Percentiles rank a stretch among this genome's conserved stretches.
Conservation (phyloP, 1,140 invertebrate species). For the Plodia interpunctella region DNA sequence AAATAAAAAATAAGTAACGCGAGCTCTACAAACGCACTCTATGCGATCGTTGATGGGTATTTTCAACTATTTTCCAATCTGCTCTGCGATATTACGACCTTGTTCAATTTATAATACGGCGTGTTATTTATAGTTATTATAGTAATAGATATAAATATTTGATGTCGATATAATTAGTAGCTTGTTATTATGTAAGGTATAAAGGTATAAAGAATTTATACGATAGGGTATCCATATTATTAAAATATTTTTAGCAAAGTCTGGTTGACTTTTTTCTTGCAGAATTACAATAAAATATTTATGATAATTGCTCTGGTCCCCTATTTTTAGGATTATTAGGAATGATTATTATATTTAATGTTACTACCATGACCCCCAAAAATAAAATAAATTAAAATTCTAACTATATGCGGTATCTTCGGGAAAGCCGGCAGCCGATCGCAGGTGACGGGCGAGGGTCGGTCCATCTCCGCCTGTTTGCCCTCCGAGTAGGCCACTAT, state of each 20-base stretch:
- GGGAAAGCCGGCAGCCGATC: slow-evolving; percentile 52
- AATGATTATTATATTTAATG: background rate
- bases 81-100: background rate
- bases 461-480: slow-evolving; percentile 61
- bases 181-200: no score
- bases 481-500: slow-evolving; percentile 66
- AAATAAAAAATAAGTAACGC: background rate
- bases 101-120: background rate
- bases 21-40: background rate
- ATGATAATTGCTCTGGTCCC: no score
- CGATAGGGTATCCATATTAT: no score
- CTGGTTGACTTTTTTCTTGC: no score
- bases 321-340: background rate
- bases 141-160: background rate
- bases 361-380: background rate
- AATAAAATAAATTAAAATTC: slow-evolving; percentile 17
- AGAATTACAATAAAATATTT: no score
- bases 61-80: slow-evolving; percentile 1
- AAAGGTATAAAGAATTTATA: no score
- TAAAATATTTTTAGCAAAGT: no score
- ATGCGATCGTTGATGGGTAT: background rate
- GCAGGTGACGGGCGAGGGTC: slow-evolving; percentile 54
- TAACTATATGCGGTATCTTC: slow-evolving; percentile 51
- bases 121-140: background rate
- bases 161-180: no score